Base-by-base conservation (phyloP, 92 coral and sea anemone genomes). In the Nematostella vectensis region DNA sequence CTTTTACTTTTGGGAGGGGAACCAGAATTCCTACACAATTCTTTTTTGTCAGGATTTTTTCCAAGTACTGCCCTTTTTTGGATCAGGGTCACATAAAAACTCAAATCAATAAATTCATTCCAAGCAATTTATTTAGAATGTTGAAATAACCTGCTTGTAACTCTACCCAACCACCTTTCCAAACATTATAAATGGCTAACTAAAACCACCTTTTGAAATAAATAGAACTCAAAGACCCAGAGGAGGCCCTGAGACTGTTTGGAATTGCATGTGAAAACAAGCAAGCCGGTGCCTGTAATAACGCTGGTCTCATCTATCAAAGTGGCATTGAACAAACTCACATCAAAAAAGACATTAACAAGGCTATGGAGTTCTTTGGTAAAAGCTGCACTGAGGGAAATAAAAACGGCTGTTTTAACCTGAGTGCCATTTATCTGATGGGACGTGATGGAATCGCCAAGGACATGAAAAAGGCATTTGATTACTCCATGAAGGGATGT, bases 301-400 rank as follows among this genome's bases (percentile, higher is more conserved):
- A 93, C 71, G 99, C 94, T 25, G 99, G 99, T 15, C 69, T 93
- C 15, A 72, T 82, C 11, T 93, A 93, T 53, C 99, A 93, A 67
- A 93, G 75, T 71, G 99, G 99, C 53, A 62, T 82, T n/a, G 65
- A 83, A 48, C 76, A 77, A 21, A 67, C 83, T 2, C 61, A 72
- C 27, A 58, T 78, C 26, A 62, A 80, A 50, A 71, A 74, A 65
- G 82, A 93, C 65, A 86, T 93, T 44, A 47, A 63, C 31, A 93
- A 82, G 55, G 99, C 99, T 22, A 67, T 86, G 23, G 82, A 82
- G 12, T 47, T 67, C 62, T 93, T 86, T 55, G 55, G 58, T 11
- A 82, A 72, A 67, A 83, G 93, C 22, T 93, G 99, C 20, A 58
- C 81, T 19, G 65, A 71, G 15, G 83, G 87, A 27, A 83, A 78